phyloP scores from a whole-genome alignment of 2,113 vertebrate species.

The Ictalurus furcatus region DNA sequence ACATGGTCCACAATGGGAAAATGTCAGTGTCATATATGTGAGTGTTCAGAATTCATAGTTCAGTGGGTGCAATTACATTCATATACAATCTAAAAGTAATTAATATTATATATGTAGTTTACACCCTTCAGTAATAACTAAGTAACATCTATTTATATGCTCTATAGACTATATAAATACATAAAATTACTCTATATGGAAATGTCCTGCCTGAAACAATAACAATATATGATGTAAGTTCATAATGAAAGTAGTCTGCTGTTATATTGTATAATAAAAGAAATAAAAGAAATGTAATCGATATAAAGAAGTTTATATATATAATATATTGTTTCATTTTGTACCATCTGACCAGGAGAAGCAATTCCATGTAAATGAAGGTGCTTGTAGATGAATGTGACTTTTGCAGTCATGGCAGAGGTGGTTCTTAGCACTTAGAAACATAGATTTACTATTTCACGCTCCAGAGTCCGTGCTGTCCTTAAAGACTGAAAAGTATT shows the following conservation, averaged over 20 bases:
- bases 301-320: not conserved
- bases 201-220: not conserved
- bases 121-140: not conserved
- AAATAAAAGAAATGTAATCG: not conserved
- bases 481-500: constrained; percentile 74
- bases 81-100: not conserved
- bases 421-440: constrained; percentile 72
- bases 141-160: not conserved
- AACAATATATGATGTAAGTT: not conserved
- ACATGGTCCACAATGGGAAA: not conserved
- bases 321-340: not conserved
- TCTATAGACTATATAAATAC: not conserved
- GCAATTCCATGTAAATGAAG: constrained; percentile 70
- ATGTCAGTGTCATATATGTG: not conserved
- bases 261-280: not conserved
- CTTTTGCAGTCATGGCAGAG: constrained; percentile 66
- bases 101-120: not conserved
- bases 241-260: not conserved
- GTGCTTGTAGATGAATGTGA: constrained; percentile 66
- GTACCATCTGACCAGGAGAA: constrained; percentile 42
- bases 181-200: not conserved
- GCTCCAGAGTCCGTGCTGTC: constrained; percentile 75
- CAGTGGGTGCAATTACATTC: not conserved
- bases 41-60: not conserved
- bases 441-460: constrained; percentile 77